Percentiles rank a stretch among this genome's conserved stretches.
Evolutionary conservation across 1,140 invertebrate genomes (phyloP).

Genomic region (Euglossa dilemma): DNA sequence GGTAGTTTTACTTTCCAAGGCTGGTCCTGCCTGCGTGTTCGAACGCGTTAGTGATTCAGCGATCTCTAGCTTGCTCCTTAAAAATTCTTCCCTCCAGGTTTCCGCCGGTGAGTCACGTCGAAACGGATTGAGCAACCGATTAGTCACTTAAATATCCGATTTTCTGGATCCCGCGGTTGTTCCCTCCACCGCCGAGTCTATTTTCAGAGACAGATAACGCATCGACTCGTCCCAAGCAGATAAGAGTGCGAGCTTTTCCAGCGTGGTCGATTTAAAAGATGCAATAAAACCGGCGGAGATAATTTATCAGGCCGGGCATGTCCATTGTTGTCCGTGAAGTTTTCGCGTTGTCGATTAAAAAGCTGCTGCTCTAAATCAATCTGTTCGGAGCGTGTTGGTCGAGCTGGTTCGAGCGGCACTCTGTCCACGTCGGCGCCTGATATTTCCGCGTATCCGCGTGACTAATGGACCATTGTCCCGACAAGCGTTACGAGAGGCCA

Average conservation of each 20-base stretch:
- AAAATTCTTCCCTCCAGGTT: conserved; percentile 19
- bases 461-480: conserved; percentile 48
- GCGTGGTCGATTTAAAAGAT: background rate
- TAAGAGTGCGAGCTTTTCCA: background rate
- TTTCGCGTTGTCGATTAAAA: background rate
- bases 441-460: conserved; percentile 26
- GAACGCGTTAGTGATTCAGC: background rate
- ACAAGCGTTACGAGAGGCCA: background rate
- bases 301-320: background rate
- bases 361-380: conserved; percentile 23
- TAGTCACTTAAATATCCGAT: conserved; percentile 43
- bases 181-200: background rate
- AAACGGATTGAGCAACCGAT: conserved; percentile 46
- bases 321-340: background rate
- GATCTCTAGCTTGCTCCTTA: background rate
- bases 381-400: background rate
- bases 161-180: background rate
- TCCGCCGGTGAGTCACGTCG: conserved; percentile 45
- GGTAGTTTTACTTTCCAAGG: no score
- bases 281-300: background rate
- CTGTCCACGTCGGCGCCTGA: conserved; percentile 14
- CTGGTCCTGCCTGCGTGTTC: no score
- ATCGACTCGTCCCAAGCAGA: background rate
- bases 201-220: background rate
- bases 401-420: conserved; percentile 9